Evolutionary conservation across 2,888 invertebrate species (phyloP).

Genomic region (Lasioglossum villosulum): DNA sequence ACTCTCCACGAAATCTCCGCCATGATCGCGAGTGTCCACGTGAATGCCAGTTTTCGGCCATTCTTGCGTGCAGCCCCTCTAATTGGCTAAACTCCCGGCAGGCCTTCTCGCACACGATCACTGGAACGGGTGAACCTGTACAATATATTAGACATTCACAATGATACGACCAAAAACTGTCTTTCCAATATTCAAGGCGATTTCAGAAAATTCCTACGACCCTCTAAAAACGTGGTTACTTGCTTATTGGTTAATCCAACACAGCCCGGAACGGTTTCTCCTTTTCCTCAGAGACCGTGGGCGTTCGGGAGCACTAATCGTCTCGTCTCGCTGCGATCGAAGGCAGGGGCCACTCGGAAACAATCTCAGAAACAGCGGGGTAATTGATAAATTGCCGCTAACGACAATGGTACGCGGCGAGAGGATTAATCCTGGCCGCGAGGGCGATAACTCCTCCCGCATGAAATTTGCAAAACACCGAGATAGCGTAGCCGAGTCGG

Average conservation of each 20-base stretch:
- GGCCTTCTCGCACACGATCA: not conserved
- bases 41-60: constrained; percentile 1
- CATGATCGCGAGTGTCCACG: constrained; percentile 6
- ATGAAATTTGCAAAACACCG: constrained; percentile 82
- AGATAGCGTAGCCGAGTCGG: constrained; percentile 77
- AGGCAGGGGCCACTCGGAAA: not conserved
- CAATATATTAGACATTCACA: too few species aligned
- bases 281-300: not conserved
- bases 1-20: constrained; percentile 39
- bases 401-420: constrained; percentile 55
- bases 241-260: too few species aligned
- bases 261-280: not conserved
- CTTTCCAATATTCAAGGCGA: too few species aligned
- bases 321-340: constrained; percentile 6
- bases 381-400: constrained; percentile 64
- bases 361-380: constrained; percentile 44
- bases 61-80: not conserved
- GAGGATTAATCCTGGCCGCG: constrained; percentile 73
- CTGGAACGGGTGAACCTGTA: too few species aligned
- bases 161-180: too few species aligned
- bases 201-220: too few species aligned
- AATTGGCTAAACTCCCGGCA: constrained; percentile 1
- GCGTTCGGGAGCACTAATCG: not conserved
- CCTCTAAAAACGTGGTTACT: not conserved
- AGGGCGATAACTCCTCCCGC: constrained; percentile 75